Evolutionary conservation across 2,113 vertebrate genomes (phyloP).

Genomic region (Rhea americana): DNA sequence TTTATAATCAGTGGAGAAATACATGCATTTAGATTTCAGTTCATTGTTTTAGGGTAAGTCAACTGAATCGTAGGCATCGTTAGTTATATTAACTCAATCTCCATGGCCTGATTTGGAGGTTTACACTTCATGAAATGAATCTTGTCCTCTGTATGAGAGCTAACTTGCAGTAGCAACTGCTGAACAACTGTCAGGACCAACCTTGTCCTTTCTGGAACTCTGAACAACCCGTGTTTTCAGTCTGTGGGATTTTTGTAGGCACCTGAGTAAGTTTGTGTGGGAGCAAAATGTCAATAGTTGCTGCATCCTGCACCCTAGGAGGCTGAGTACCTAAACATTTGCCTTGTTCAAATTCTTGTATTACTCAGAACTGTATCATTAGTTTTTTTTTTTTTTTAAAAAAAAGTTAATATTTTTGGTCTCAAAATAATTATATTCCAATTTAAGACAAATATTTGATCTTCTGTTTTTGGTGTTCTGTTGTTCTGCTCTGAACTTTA

Average conservation of each 20-base stretch:
- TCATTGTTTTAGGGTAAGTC: background rate
- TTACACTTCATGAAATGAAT: conserved; percentile 3
- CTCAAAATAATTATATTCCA: background rate
- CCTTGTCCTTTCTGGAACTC: background rate
- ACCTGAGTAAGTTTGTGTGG: background rate
- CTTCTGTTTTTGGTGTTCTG: background rate
- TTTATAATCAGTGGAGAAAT: background rate
- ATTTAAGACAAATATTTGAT: background rate
- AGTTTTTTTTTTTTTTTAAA: background rate
- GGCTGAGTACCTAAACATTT: background rate
- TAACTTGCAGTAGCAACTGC: background rate
- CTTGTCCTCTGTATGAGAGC: background rate
- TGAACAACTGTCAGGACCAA: background rate
- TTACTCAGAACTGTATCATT: background rate
- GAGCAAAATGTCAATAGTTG: background rate
- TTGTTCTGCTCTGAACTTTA: background rate
- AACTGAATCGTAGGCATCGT: conserved; percentile 22
- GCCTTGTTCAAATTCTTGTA: background rate
- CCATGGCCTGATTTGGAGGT: background rate
- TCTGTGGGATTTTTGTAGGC: background rate
- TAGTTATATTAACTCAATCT: background rate
- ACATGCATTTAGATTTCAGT: background rate
- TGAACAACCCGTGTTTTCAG: background rate
- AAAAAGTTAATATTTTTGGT: background rate
- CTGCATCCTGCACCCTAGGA: background rate